These are phyloP conservation scores for Peromyscus maniculatus DNA, from an alignment of 2,113 vertebrate species.

Conservation along the genomic window DNA sequence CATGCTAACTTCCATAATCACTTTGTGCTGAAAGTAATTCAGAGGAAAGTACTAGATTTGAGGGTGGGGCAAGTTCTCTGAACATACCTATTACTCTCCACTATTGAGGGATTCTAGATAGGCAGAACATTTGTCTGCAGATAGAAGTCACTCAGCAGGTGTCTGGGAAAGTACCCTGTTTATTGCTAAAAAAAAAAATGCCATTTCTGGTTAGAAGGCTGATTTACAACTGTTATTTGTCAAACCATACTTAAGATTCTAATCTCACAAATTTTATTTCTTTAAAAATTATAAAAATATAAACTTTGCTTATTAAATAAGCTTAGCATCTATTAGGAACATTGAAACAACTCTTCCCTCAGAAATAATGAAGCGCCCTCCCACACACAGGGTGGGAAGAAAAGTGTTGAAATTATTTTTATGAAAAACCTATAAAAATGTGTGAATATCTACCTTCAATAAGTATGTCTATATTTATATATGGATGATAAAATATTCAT, in stretches of 20 bases:
- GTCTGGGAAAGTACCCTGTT: neutral
- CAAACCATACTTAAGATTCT: neutral
- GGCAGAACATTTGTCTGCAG: conserved; percentile 14
- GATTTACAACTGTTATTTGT: neutral
- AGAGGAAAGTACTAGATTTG: neutral
- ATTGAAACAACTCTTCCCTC: neutral
- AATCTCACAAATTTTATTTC: neutral
- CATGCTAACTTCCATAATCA: conserved; percentile 48
- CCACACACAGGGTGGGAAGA: neutral
- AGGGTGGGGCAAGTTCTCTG: conserved; percentile 64
- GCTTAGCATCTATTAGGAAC: neutral
- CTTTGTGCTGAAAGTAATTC: neutral
- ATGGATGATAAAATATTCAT: neutral
- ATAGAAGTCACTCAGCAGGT: neutral
- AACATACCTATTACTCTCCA: conserved; percentile 55
- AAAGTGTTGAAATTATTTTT: neutral
- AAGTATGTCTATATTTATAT: neutral
- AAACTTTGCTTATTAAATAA: neutral
- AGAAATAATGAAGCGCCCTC: neutral
- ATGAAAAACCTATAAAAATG: neutral
- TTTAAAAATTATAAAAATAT: neutral
- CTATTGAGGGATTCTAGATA: conserved; percentile 44
- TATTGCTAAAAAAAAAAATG: neutral
- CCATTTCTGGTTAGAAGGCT: neutral
- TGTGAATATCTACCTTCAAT: neutral